Base-by-base conservation (phyloP, 64 coral and sea anemone genomes). In the Montipora foliosa region DNA sequence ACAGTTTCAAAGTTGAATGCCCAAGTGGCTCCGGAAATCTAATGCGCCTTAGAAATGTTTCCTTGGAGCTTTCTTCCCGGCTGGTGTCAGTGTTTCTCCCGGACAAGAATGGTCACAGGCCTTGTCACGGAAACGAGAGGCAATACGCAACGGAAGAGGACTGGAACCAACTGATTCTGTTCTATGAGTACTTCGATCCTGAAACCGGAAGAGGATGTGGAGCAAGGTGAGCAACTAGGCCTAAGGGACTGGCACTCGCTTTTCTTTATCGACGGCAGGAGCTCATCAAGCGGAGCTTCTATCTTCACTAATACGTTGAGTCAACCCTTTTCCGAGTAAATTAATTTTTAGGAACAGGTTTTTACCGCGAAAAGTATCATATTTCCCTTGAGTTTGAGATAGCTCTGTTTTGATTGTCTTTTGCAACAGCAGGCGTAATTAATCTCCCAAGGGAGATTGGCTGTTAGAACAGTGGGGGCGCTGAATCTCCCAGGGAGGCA, bases 141-240 rank as follows among this genome's bases (percentile, higher is more conserved):
- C 81, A 80, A 29, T 94, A 97, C 76, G 88, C 95, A 24, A 66
- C 89, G 7, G 95, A 97, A 44, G 15, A 83, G 71, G 20, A 87
- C 64, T 97, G 95, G 95, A 97, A 97, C 61, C 74, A 88, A 67
- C 71, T 97, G 48, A 83, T 97, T 67, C 76, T 92, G 88, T 94
- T 97, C 91, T 94, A 97, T 45, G 95, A 97, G 55, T 97, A 94
- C 76, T 97, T 97, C 59, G 87, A 97, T 67, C 88, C 92, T 21
- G 95, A 97, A 45, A 97, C 89, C 15, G 92, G 92, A 44, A 84
- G 95, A 52, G 95, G 95, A 37, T 88, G 87, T 84, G 95, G 95
- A 22, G 95, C 95, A 22, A 97, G 92, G 95, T 97, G 55, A 75
- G 24, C 6, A 89, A 55, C 49, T 7, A 5, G 50, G 1, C 25